Evolutionary conservation across 2,797 vertebrate species (phyloP).

Genomic region (Echeneis naucrates): DNA sequence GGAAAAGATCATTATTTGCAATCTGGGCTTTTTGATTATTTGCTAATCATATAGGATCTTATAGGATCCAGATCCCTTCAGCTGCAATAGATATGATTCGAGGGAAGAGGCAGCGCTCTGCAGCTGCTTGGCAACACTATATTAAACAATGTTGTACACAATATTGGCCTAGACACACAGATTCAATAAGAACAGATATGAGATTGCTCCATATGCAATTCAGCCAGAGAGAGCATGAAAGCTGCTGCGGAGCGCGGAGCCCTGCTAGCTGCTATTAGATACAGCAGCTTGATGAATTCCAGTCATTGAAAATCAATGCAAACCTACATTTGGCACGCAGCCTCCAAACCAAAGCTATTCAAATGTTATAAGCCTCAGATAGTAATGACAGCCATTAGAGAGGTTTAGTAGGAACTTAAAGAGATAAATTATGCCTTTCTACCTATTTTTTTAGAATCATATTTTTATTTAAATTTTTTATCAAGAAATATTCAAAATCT

Average conservation of each 20-base stretch:
- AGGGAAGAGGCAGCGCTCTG: neutral
- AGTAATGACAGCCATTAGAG: neutral
- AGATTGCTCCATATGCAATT: conserved; percentile 20
- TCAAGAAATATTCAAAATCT: no score
- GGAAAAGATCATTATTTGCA: no score
- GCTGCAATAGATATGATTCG: neutral
- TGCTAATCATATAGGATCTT: no score
- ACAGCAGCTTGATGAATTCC: conserved; percentile 21
- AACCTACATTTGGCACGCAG: no score
- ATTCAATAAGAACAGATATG: conserved; percentile 3
- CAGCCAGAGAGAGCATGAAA: conserved; percentile 7
- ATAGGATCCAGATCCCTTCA: neutral
- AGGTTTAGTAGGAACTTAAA: neutral
- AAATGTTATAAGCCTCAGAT: neutral
- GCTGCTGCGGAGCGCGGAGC: conserved; percentile 34
- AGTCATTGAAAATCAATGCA: conserved; percentile 15
- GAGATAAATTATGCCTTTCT: neutral
- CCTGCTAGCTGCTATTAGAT: neutral
- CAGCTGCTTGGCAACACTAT: neutral
- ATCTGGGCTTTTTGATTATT: no score
- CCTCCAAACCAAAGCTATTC: conserved; percentile 15
- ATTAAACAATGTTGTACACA: neutral
- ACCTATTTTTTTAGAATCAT: no score
- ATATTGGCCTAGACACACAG: neutral
- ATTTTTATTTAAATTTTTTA: no score